Base-by-base conservation (phyloP, 2,113 vertebrate species). In the Pedionomus torquatus region DNA sequence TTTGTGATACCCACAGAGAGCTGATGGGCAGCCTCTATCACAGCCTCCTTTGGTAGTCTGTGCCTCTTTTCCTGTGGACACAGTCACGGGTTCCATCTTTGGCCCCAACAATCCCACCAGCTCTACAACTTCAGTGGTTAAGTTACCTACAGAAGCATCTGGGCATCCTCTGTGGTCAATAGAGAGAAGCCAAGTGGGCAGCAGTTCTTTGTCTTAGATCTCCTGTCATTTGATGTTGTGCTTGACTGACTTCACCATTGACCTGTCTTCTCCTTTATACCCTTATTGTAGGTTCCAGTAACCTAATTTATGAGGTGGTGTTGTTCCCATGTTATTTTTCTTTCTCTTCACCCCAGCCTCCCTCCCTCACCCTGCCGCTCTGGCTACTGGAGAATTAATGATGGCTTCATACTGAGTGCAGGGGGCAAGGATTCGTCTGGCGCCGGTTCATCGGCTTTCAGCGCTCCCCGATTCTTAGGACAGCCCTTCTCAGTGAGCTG, bases 291-390 rank as follows among this genome's bases (percentile, higher is more conserved):
- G n/a, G 33, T 93, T 77, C 52, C 5, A 11, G 44, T 60, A 83
- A 35, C 58, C 52, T 85, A 65, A 93, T 94, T 92, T 68, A 92
- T 61, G 85, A 83, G 54, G 16, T 35, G 87, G 79, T 72, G 26
- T 57, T 58, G 35, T 76, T 87, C 52, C 44, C 5, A 18, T 52
- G 44, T 88, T 92, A 35, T 52, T 89, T 46, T 75, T 94, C 21
- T 58, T 87, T 48, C 54, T 91, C 43, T 52, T 90, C 20, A 41
- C 4, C 35, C 25, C 64, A 75, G 33, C 71, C 76, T 89, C 61
- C 61, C 57, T 94, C 28, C 31, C 48, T 7, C 4, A 21, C 54
- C 10, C 41, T 63, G 61, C 61, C 20, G 9, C 46, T 61, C 41
- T 17, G 30, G 65, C 55, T 31, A 7, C 72, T 64, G 37, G 52